phyloP scores from a whole-genome alignment of 2,888 invertebrate genomes.

The Malthinus flaveolus region DNA sequence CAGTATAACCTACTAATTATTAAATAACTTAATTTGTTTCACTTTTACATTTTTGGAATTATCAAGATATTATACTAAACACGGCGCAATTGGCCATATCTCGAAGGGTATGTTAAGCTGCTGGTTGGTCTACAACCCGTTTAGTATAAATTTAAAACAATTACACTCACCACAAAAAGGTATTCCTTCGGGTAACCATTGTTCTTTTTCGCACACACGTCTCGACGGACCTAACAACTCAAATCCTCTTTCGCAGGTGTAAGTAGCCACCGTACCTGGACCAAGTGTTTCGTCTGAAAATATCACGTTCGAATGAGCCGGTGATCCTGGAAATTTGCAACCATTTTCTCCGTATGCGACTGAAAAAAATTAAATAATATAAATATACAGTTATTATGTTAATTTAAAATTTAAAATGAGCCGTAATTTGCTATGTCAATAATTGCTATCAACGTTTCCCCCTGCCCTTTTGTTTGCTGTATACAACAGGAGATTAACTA shows the following conservation, averaged over 20 bases:
- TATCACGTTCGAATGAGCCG: constrained; percentile 81
- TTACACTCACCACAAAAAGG: constrained; percentile 88
- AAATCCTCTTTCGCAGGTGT: constrained; percentile 86
- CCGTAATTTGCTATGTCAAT: too few species aligned
- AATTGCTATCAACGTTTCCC: too few species aligned
- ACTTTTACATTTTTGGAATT: too few species aligned
- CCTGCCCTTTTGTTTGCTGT: too few species aligned
- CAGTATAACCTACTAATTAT: too few species aligned
- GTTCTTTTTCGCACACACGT: constrained; percentile 71
- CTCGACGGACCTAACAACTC: constrained; percentile 87
- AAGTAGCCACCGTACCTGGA: constrained; percentile 74
- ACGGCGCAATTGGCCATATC: too few species aligned
- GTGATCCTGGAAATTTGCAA: constrained; percentile 89
- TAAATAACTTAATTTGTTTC: too few species aligned
- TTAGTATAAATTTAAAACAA: too few species aligned
- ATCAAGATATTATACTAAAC: too few species aligned
- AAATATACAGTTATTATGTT: not conserved
- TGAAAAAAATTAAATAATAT: constrained; percentile 7
- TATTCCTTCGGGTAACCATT: constrained; percentile 87
- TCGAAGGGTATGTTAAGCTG: too few species aligned
- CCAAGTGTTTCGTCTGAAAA: constrained; percentile 70
- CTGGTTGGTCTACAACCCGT: not conserved
- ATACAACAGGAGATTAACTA: too few species aligned
- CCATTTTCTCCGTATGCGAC: constrained; percentile 34
- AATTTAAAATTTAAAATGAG: too few species aligned